Evolutionary conservation across 2,888 invertebrate genomes (phyloP).

Genomic region (Brachynemurus nebulosus): DNA sequence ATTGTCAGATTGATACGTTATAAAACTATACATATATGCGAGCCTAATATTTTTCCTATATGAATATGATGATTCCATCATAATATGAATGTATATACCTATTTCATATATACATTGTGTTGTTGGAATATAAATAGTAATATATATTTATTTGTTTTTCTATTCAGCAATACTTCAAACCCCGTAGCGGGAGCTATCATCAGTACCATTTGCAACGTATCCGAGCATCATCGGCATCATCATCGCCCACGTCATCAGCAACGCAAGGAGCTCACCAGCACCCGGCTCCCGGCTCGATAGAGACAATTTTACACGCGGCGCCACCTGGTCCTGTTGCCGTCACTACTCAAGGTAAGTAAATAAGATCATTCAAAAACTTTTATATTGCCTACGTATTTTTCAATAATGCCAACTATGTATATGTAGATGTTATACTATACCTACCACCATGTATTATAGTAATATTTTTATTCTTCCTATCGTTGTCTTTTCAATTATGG

Average conservation of each 20-base stretch:
- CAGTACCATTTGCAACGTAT: constrained; percentile 23
- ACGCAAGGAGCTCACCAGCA: constrained; percentile 1
- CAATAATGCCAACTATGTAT: neutral
- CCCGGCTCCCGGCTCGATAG: no score
- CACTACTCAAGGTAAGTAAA: constrained; percentile 24
- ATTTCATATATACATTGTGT: no score
- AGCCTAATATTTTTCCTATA: no score
- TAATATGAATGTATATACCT: no score
- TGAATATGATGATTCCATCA: no score
- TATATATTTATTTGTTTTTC: no score
- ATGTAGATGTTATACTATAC: no score
- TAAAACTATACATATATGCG: no score
- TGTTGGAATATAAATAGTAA: neutral
- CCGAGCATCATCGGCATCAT: constrained; percentile 22
- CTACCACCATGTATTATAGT: no score
- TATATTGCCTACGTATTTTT: constrained; percentile 10
- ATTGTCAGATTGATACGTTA: no score
- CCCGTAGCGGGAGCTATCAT: constrained; percentile 21
- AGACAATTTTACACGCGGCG: constrained; percentile 3
- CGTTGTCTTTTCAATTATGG: no score
- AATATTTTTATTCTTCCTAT: no score
- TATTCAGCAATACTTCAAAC: constrained; percentile 25
- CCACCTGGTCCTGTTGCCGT: constrained; percentile 1
- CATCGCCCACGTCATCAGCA: constrained; percentile 21
- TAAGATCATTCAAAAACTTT: constrained; percentile 13